Evolutionary conservation across 2,888 invertebrate species (phyloP).

Genomic region (Loripinus fragilis): DNA sequence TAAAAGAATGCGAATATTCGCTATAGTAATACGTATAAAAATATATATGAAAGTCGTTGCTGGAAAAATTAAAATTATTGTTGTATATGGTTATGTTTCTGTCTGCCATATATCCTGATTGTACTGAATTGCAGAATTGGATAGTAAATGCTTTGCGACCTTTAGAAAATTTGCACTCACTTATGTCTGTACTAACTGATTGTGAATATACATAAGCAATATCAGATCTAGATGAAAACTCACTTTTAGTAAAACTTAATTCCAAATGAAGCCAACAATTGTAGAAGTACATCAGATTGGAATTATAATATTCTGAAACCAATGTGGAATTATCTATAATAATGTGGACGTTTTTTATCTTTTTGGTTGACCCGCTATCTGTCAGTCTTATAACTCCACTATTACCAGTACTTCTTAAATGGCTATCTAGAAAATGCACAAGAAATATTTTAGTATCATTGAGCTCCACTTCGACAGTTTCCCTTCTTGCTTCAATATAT

Average conservation of each 20-base stretch:
- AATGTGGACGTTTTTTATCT: neutral
- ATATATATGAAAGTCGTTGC: neutral
- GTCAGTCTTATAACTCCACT: neutral
- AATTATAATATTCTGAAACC: neutral
- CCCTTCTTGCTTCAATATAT: neutral
- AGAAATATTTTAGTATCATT: neutral
- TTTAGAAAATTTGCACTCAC: neutral
- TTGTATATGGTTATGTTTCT: conserved; percentile 15
- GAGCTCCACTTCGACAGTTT: neutral
- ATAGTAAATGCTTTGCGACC: neutral
- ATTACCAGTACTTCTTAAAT: neutral
- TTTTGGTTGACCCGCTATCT: neutral
- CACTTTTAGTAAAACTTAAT: neutral
- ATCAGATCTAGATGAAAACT: neutral
- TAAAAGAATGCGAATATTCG: neutral
- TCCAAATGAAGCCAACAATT: neutral
- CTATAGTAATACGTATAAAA: neutral
- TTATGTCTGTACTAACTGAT: neutral
- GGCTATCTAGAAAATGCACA: neutral
- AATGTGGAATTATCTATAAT: neutral
- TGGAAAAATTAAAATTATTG: conserved; percentile 22
- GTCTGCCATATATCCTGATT: neutral
- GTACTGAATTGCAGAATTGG: conserved; percentile 18
- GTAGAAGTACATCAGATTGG: neutral
- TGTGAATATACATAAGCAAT: neutral